phyloP scores from a whole-genome alignment of 1,140 invertebrate genomes.

The Ceratina australensis region DNA sequence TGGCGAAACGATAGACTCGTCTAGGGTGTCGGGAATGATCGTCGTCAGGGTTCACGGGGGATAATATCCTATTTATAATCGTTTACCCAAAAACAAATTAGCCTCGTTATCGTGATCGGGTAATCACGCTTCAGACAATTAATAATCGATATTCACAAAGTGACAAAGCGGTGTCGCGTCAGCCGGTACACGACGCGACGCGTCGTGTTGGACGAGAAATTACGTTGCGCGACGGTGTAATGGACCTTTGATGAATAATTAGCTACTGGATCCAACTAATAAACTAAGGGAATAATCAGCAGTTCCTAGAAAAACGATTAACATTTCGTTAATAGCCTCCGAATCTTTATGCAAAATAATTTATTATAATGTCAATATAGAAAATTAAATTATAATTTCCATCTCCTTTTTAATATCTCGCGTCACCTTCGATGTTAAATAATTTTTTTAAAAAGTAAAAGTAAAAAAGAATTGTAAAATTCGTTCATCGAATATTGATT shows the following conservation, averaged over 20 bases:
- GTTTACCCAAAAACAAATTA: slow-evolving; percentile 30
- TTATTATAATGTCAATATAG: too few relatives aligned
- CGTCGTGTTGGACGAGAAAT: slow-evolving; percentile 6
- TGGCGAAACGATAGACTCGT: not conserved
- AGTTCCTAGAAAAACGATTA: too few relatives aligned
- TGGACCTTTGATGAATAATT: slow-evolving; percentile 21
- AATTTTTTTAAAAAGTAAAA: too few relatives aligned
- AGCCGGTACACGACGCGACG: not conserved
- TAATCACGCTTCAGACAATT: slow-evolving; percentile 36
- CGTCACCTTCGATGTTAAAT: too few relatives aligned
- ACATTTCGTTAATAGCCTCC: too few relatives aligned
- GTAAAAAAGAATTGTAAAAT: too few relatives aligned
- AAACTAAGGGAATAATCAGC: not conserved
- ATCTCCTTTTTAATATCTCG: too few relatives aligned
- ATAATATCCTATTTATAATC: slow-evolving; percentile 50
- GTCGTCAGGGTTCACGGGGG: not conserved
- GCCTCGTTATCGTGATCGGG: slow-evolving; percentile 1
- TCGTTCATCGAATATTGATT: too few relatives aligned
- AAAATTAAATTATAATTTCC: too few relatives aligned
- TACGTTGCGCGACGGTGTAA: slow-evolving; percentile 11
- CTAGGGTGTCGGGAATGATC: not conserved
- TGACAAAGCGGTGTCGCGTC: slow-evolving; percentile 30
- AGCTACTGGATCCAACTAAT: not conserved
- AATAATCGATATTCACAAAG: slow-evolving; percentile 46
- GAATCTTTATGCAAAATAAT: too few relatives aligned